Base-by-base conservation (phyloP, 2,113 vertebrate species). In the Furnarius figulus region DNA sequence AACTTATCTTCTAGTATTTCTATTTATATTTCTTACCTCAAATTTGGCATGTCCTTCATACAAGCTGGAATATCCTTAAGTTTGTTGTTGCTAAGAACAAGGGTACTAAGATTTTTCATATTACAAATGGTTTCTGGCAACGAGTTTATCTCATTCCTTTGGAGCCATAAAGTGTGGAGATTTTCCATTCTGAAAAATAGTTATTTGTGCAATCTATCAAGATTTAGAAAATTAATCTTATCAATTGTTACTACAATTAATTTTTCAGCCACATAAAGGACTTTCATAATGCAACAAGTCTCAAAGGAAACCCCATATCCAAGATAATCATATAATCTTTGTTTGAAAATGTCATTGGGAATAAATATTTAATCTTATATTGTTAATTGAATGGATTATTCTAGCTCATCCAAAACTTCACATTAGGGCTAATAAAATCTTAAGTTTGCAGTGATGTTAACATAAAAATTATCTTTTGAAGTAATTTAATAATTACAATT, bases 91-190 rank as follows among this genome's bases (percentile, higher is more conserved):
- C 98, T 99, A 72, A 99, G 98, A 77, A 99, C 99, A 83, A 99
- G 98, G 1, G 99, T 99, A 85, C 98, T 98, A 81, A 99, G 98
- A 39, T 97, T 99, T 87, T 91, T 93, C 98, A 99, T 98, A 56
- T 97, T 98, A 87, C 94, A 75, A 92, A 99, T 99, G 82, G 97
- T 98, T 59, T 99, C 98, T n/a, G 99, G 99, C 55, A 99, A 97
- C 35, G 83, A 95, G 61, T 98, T 97, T 85, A 99, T 97, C 68
- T 98, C 95, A 74, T 99, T 99, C 84, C 99, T 98, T 94, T 99
- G 99, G 30, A 99, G 98, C 99, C 99, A 99, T 85, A 99, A 97
- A 4, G 99, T 98, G 89, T 99, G 99, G 50, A 99, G 95, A 59
- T 91, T 98, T 89, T 98, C 98, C 99, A 99, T 99, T 97, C 99